Percentiles rank a stretch among this genome's conserved stretches.
phyloP scores from a whole-genome alignment of 1,140 invertebrate species.

The Micrasema longulum region DNA sequence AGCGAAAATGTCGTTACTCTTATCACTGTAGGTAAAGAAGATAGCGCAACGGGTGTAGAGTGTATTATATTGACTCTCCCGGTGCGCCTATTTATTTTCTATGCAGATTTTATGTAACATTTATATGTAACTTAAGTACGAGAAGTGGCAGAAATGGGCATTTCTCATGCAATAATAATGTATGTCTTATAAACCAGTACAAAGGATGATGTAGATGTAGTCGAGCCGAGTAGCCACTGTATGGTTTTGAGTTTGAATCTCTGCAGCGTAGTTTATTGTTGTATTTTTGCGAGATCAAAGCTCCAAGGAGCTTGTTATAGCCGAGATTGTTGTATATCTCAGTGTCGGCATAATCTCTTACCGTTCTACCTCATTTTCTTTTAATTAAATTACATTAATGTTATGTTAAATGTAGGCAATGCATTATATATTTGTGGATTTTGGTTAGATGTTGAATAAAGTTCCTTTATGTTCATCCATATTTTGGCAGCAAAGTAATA shows the following conservation, averaged over 20 bases:
- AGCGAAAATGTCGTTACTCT: conserved; percentile 6
- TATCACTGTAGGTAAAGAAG: background rate
- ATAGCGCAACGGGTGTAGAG: background rate
- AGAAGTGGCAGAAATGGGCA: conserved; percentile 37
- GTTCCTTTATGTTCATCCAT: conserved; percentile 52
- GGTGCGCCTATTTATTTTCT: conserved; percentile 30
- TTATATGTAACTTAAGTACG: conserved; percentile 33
- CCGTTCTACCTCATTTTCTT: conserved; percentile 55
- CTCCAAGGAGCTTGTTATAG: conserved; percentile 37
- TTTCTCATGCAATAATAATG: conserved; percentile 53
- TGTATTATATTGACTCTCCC: conserved; percentile 16
- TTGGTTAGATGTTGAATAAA: conserved; percentile 43
- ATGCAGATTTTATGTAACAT: conserved; percentile 37
- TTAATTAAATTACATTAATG: conserved; percentile 49
- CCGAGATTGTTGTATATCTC: conserved; percentile 47
- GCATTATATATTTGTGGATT: conserved; percentile 55
- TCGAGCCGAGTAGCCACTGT: background rate
- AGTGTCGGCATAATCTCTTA: conserved; percentile 55
- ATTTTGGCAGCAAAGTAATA: conserved; percentile 54
- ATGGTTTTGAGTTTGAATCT: conserved; percentile 52
- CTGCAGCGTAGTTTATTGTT: conserved; percentile 50
- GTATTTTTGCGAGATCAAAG: conserved; percentile 51
- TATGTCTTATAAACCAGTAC: conserved; percentile 52
- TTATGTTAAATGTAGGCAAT: conserved; percentile 53
- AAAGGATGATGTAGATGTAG: conserved; percentile 47